These are phyloP conservation scores for Paramisgurnus dabryanus DNA, from an alignment of 2,113 vertebrate species.

Conservation along the genomic window DNA sequence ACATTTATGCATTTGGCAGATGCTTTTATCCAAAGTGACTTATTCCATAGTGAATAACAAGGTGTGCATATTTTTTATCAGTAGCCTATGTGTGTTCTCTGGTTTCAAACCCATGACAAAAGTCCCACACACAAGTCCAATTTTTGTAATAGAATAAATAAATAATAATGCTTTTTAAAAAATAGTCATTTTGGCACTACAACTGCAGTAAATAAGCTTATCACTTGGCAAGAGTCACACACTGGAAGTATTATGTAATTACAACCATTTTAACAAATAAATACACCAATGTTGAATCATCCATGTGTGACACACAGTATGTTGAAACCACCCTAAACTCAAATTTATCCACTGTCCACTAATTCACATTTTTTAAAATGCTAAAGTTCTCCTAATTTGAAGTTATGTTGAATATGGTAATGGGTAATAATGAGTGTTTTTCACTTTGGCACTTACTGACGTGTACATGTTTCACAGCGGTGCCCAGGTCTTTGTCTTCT, in stretches of 20 bases:
- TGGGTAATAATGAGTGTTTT: background rate
- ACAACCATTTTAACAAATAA: background rate
- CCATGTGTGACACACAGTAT: background rate
- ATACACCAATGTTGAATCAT: background rate
- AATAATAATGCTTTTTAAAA: background rate
- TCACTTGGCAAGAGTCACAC: background rate
- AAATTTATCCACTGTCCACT: background rate
- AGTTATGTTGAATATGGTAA: background rate
- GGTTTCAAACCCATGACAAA: too few relatives aligned
- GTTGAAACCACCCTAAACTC: background rate
- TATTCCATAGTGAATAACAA: too few relatives aligned
- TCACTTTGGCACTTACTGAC: background rate
- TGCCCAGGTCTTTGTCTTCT: constrained; percentile 45
- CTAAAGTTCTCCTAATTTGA: background rate
- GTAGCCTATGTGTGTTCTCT: too few relatives aligned
- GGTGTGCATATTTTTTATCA: too few relatives aligned
- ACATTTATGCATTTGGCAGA: background rate
- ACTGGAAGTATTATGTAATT: background rate
- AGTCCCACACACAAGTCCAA: too few relatives aligned
- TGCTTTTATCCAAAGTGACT: too few relatives aligned
- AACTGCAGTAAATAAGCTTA: background rate
- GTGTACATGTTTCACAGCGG: constrained; percentile 37
- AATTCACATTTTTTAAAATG: background rate
- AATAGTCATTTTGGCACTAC: background rate
- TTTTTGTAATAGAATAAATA: too few relatives aligned